phyloP scores from a whole-genome alignment of 2,888 invertebrate species.

The Drosophila imparisetae region DNA sequence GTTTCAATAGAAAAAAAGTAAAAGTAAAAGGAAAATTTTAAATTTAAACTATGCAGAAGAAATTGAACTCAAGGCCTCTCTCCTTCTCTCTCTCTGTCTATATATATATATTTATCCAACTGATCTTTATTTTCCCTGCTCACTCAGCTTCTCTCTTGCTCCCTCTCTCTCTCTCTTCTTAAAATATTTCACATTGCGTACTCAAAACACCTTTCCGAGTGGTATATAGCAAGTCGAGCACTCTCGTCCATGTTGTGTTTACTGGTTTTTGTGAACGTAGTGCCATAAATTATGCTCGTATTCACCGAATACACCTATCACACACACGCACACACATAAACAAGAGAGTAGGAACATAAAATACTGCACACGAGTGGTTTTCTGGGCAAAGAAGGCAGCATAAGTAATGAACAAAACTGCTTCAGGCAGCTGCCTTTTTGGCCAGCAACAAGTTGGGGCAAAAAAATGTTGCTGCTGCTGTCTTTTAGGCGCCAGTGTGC shows the following conservation, averaged over 20 bases:
- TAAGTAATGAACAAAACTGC: constrained; percentile 12
- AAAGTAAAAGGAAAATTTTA: not conserved
- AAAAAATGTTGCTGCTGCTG: constrained; percentile 18
- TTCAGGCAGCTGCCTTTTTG: not conserved
- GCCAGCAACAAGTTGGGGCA: constrained; percentile 61
- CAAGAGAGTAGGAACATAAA: constrained; percentile 49
- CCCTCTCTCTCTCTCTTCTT: not conserved
- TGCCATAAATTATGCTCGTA: constrained; percentile 62
- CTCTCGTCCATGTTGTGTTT: not conserved
- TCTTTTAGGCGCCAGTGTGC: constrained; percentile 50
- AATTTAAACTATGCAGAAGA: not conserved
- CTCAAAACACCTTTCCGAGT: not conserved
- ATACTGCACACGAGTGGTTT: constrained; percentile 67
- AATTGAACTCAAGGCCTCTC: not conserved
- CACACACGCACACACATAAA: not conserved
- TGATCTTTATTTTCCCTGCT: not conserved
- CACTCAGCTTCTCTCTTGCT: not conserved
- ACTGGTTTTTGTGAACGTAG: constrained; percentile 3
- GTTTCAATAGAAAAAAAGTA: not conserved
- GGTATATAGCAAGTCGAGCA: not conserved
- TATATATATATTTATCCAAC: too few relatives aligned
- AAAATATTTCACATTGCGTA: not conserved
- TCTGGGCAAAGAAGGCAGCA: constrained; percentile 40
- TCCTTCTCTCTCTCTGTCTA: not conserved
- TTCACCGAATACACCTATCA: constrained; percentile 7